Evolutionary conservation across 1,140 invertebrate genomes (phyloP).

Genomic region (Panagrolaimus sp.): DNA sequence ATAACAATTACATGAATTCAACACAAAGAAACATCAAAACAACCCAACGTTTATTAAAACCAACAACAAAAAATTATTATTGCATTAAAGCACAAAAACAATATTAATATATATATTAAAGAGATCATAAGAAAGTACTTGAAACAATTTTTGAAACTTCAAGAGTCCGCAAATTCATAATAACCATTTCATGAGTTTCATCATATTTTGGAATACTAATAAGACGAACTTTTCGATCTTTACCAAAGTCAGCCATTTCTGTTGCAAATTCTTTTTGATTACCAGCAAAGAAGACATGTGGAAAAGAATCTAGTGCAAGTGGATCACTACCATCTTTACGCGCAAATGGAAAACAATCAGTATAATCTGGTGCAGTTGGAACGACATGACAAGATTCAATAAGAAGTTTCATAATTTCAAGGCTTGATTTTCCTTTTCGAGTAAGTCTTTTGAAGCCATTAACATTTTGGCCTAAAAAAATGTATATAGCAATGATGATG

Average conservation of each 20-base stretch:
- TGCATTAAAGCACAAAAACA: too few relatives aligned
- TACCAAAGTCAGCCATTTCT: conserved; percentile 60
- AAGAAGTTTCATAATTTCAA: conserved; percentile 33
- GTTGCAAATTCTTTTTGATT: conserved; percentile 73
- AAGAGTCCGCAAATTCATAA: conserved; percentile 34
- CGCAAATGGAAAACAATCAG: conserved; percentile 71
- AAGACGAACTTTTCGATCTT: conserved; percentile 13
- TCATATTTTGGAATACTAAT: conserved; percentile 37
- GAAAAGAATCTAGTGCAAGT: conserved; percentile 76
- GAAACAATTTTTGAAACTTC: too few relatives aligned
- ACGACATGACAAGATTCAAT: conserved; percentile 22
- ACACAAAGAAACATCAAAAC: too few relatives aligned
- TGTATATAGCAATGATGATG: too few relatives aligned
- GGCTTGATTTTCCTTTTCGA: background rate
- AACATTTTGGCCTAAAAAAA: conserved; percentile 32
- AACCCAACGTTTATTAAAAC: too few relatives aligned
- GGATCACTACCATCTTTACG: conserved; percentile 71
- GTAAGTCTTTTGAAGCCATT: conserved; percentile 31
- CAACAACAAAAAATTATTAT: too few relatives aligned
- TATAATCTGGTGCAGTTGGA: conserved; percentile 42
- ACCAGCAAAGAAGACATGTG: conserved; percentile 81
- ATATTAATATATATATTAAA: too few relatives aligned
- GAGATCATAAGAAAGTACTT: too few relatives aligned
- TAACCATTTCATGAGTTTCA: conserved; percentile 17
- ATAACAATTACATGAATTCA: too few relatives aligned